phyloP scores from a whole-genome alignment of 2,113 vertebrate species.

The Lepidothrix coronata region DNA sequence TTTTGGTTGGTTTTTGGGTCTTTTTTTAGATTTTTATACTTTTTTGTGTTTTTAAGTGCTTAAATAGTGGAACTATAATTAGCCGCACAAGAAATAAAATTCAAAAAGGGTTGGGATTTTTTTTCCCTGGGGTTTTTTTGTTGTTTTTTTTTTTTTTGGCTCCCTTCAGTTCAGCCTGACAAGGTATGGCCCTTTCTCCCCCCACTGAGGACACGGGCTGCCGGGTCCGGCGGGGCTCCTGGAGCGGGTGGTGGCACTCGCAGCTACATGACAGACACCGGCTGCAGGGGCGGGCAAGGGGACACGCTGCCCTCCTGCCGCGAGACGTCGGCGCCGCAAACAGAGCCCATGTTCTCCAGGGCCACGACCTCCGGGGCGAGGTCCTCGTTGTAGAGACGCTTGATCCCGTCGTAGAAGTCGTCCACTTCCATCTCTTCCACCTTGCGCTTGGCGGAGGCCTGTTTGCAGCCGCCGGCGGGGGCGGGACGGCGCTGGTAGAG shows the following conservation, averaged over 20 bases:
- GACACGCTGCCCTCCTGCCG: conserved; percentile 81
- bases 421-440: conserved; percentile 98
- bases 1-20: conserved; percentile 70
- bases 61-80: conserved; percentile 77
- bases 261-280: conserved; percentile 83
- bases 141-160: conserved; percentile 42
- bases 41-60: conserved; percentile 77
- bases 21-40: conserved; percentile 68
- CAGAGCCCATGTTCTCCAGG: conserved; percentile 66
- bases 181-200: conserved; percentile 59
- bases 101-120: conserved; percentile 13
- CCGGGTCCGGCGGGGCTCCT: not conserved
- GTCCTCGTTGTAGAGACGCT: conserved; percentile 95
- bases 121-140: not conserved
- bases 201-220: not conserved
- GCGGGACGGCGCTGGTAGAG: conserved; percentile 71
- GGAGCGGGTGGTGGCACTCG: not conserved
- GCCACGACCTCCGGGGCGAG: conserved; percentile 70
- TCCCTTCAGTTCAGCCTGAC: conserved; percentile 79
- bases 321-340: conserved; percentile 70
- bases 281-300: conserved; percentile 92
- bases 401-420: conserved; percentile 95
- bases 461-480: conserved; percentile 75
- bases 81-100: conserved; percentile 68
- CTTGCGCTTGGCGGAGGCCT: conserved; percentile 89